Base-by-base conservation (phyloP, 2,888 invertebrate species). In the Drosophila phalerata region DNA sequence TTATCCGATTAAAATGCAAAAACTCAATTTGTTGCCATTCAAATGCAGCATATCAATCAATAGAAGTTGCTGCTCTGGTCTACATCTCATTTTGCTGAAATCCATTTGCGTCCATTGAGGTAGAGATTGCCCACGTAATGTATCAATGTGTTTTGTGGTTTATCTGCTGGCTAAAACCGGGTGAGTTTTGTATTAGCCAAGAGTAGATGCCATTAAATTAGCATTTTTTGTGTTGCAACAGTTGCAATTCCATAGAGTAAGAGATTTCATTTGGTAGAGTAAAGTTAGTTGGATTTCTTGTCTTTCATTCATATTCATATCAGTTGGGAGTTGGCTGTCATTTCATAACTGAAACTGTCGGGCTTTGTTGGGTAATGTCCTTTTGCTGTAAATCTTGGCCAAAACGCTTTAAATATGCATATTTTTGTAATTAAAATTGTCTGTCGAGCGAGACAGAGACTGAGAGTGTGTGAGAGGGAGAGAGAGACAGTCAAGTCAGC, bases 71-170 rank as follows among this genome's bases (percentile, higher is more conserved):
- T 13, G 30, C 47, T 40, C 5, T 37, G 52, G 9, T 30, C 5
- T 40, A 57, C 13, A 51, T 43, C 48, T 38, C 34, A 47, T 56
- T 28, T 37, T 48, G 42, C 13, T 25, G 25, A 43, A 40, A 45
- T 61, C 55, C 17, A 51, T 42, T 47, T 68, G 69, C 60, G 60
- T 58, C 67, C 77, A 81, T 32, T 76, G 70, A 73, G 73, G 72
- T 62, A 66, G 32, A 43, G 56, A 75, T 67, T 58, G 56, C 76
- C 66, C 77, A 88, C 75, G 89, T 84, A 85, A 88, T 85, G 85
- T 85, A 89, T 85, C 85, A 85, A 88, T 85, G 79, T 69, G 81
- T 77, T 85, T 76, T 88, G 85, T 76, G 89, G 89, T 68, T 81
- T 81, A 67, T 69, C 19, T 40, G 22, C 48, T 38, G 60, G 32